Conservation (phyloP, 2,113 vertebrate genomes). For the Gavialis gangeticus region DNA sequence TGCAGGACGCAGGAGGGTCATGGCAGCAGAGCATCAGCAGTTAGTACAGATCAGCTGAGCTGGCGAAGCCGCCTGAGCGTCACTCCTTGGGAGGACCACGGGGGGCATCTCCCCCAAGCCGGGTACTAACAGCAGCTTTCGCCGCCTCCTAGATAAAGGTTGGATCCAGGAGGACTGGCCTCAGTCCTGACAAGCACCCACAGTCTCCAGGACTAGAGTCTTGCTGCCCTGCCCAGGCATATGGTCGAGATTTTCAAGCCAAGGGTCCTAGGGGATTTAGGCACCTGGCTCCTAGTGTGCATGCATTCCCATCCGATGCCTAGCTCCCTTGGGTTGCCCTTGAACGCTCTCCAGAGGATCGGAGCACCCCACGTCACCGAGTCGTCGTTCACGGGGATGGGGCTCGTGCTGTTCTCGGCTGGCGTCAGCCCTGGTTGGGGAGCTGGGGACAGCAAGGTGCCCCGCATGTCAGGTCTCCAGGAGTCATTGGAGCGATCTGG, state of each 20-base stretch:
- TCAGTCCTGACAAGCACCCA: neutral
- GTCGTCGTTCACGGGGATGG: too few species aligned
- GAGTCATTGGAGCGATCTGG: neutral
- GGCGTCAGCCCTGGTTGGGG: too few species aligned
- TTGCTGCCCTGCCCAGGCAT: neutral
- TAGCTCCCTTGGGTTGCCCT: too few species aligned
- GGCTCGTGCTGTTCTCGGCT: neutral
- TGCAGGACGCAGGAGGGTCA: neutral
- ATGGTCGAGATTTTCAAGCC: neutral
- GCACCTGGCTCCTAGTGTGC: neutral
- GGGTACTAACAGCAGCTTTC: neutral
- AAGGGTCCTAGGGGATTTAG: neutral
- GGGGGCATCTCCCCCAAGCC: neutral
- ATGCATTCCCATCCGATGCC: too few species aligned
- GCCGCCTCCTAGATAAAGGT: neutral
- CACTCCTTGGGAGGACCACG: neutral
- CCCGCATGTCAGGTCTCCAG: neutral
- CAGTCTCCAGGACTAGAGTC: neutral
- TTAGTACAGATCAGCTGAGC: neutral
- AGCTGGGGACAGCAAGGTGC: neutral
- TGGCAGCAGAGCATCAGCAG: neutral
- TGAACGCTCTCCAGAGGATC: too few species aligned
- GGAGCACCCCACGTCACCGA: too few species aligned
- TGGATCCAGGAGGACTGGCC: neutral
- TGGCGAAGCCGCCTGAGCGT: neutral